Conservation (phyloP, 2,797 vertebrate species). For the Leptodactylus fallax region DNA sequence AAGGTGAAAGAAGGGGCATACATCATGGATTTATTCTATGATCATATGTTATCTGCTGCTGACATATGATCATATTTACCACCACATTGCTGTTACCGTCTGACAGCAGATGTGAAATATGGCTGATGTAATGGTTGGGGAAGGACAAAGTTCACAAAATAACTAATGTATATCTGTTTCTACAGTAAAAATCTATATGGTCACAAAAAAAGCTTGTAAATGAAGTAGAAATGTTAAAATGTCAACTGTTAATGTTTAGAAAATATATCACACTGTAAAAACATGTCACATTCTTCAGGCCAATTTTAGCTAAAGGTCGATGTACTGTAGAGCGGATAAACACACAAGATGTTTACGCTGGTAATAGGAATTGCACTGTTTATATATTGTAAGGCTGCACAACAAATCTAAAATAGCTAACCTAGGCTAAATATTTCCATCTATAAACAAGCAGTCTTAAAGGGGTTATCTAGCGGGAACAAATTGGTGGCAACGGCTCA, state of each 20-base stretch:
- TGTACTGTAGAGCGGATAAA: constrained; percentile 28
- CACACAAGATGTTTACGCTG: constrained; percentile 1
- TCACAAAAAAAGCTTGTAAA: too few species aligned
- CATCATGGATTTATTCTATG: background rate
- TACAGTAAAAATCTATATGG: background rate
- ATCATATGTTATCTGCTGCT: background rate
- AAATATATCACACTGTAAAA: background rate
- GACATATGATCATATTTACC: background rate
- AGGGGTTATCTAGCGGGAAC: background rate
- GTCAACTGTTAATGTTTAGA: background rate
- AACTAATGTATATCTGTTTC: background rate
- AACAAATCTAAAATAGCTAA: background rate
- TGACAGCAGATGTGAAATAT: background rate
- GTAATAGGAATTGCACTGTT: background rate
- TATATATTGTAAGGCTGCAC: background rate
- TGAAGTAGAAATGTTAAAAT: background rate
- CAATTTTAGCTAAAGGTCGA: constrained; percentile 27
- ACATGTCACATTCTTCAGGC: background rate
- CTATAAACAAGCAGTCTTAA: background rate
- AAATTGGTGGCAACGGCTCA: too few species aligned
- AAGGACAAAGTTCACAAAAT: background rate
- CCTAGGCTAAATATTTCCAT: background rate
- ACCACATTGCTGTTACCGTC: background rate
- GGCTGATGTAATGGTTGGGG: background rate
- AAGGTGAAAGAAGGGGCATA: background rate